Evolutionary conservation across 2,113 vertebrate genomes (phyloP).

Genomic region (Toxotes jaculatrix): DNA sequence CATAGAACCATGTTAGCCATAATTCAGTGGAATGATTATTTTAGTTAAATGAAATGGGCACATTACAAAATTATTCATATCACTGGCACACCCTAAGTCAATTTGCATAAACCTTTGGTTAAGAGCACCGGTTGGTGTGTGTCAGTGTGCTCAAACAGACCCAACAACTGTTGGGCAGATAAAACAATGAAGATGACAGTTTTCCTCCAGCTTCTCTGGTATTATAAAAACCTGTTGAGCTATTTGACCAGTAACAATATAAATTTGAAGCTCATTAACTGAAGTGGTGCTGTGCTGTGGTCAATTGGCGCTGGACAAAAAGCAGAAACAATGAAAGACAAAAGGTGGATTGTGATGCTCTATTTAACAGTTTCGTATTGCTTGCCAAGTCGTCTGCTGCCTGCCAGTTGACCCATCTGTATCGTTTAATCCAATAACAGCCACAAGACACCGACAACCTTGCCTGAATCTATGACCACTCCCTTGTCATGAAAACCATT

Average conservation of each 20-base stretch:
- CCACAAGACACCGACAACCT: conserved; percentile 15
- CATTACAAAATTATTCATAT: neutral
- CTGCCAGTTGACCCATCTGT: conserved; percentile 38
- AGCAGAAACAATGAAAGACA: conserved; percentile 34
- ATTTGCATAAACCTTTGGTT: neutral
- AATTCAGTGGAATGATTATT: neutral
- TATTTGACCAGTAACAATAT: neutral
- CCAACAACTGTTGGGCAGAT: neutral
- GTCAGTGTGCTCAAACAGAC: neutral
- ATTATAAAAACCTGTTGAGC: neutral
- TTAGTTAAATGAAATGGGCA: neutral
- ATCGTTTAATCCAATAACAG: conserved; percentile 51
- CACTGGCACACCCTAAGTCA: neutral
- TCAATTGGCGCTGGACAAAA: conserved; percentile 19
- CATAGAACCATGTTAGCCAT: neutral
- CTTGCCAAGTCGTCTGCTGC: conserved; percentile 41
- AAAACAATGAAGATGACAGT: neutral
- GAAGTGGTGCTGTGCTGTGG: neutral
- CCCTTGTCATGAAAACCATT: neutral
- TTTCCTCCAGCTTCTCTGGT: neutral
- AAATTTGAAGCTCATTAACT: neutral
- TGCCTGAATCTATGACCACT: neutral
- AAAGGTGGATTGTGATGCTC: conserved; percentile 48
- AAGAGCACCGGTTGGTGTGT: neutral
- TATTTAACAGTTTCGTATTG: conserved; percentile 16